phyloP scores from a whole-genome alignment of 2,888 invertebrate genomes.

The Euplagia quadripunctaria region DNA sequence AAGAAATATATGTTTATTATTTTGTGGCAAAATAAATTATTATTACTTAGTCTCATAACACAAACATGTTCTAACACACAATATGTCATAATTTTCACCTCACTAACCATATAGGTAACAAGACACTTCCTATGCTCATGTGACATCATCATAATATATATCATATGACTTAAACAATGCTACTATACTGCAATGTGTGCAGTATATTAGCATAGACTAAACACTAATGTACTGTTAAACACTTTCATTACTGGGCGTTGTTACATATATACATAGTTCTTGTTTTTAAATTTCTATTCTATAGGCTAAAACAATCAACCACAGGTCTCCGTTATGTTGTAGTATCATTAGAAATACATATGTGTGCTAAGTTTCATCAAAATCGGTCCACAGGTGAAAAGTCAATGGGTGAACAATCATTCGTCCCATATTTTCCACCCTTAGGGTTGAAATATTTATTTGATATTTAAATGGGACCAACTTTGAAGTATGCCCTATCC shows the following conservation, averaged over 20 bases:
- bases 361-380: too few relatives aligned
- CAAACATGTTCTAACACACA: not conserved
- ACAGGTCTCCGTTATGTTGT: too few relatives aligned
- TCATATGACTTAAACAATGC: slow-evolving; percentile 6
- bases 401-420: too few relatives aligned
- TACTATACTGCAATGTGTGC: not conserved
- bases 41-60: not conserved
- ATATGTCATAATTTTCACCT: not conserved
- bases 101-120: slow-evolving; percentile 3
- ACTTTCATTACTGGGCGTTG: not conserved
- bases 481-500: too few relatives aligned
- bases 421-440: too few relatives aligned
- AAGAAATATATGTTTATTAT: too few relatives aligned
- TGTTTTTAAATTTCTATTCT: not conserved
- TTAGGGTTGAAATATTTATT: too few relatives aligned
- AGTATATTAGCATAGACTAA: not conserved
- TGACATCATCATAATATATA: not conserved
- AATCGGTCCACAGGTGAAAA: too few relatives aligned
- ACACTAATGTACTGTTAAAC: not conserved
- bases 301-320: too few relatives aligned
- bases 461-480: too few relatives aligned
- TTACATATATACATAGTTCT: too few relatives aligned
- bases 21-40: not conserved
- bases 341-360: too few relatives aligned
- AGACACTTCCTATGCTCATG: slow-evolving; percentile 6